Evolutionary conservation across 2,888 invertebrate genomes (phyloP).

Genomic region (Gryllus longicercus): DNA sequence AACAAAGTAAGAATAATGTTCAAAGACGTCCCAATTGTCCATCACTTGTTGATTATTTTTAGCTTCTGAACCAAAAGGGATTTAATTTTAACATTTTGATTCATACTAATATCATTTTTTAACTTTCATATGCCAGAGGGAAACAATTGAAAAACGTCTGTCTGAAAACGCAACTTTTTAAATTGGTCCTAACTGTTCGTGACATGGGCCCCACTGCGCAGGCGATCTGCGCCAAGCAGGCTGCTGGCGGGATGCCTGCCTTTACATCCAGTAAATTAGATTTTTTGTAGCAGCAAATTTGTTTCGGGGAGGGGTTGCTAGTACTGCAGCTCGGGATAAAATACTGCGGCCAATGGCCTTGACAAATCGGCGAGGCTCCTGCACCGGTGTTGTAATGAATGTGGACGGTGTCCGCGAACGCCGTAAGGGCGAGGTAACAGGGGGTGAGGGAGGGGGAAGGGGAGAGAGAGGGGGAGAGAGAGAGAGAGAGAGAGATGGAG

Average conservation of each 20-base stretch:
- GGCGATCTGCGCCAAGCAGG: no score
- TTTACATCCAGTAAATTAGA: constrained; percentile 10
- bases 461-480: neutral
- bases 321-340: neutral
- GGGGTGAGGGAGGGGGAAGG: neutral
- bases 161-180: no score
- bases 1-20: no score
- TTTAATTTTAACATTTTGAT: no score
- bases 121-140: no score
- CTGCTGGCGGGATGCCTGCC: neutral
- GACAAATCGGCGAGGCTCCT: neutral
- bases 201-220: no score
- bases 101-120: no score
- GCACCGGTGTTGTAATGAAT: neutral
- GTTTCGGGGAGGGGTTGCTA: neutral
- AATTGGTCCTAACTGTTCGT: no score
- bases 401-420: neutral
- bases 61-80: no score
- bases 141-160: no score
- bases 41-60: no score
- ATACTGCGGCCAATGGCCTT: constrained; percentile 17
- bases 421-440: neutral
- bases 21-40: no score
- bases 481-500: neutral
- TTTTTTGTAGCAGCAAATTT: constrained; percentile 17